Evolutionary conservation across 2,797 vertebrate genomes (phyloP).

Genomic region (Acrossocheilus wenchowensis): DNA sequence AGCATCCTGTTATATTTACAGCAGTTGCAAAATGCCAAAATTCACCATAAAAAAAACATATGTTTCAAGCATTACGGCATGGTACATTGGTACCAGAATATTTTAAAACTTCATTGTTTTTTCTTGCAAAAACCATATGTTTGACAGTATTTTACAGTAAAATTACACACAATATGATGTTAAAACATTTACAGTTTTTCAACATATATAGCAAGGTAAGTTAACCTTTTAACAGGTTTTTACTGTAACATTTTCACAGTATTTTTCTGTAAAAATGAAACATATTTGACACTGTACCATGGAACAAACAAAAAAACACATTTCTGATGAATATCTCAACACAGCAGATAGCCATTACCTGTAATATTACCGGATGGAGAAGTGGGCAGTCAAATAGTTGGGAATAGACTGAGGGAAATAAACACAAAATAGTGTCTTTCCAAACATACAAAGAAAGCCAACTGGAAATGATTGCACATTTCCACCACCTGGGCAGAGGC

Average conservation of each 20-base stretch:
- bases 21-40: neutral
- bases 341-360: neutral
- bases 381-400: constrained; percentile 47
- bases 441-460: constrained; percentile 14
- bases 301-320: neutral
- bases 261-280: neutral
- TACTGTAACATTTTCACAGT: neutral
- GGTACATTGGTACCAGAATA: neutral
- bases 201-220: neutral
- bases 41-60: neutral
- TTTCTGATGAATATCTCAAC: neutral
- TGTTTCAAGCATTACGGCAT: neutral
- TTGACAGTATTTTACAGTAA: neutral
- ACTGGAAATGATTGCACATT: constrained; percentile 35
- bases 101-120: neutral
- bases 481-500: neutral
- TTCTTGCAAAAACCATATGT: neutral
- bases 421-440: constrained; percentile 30
- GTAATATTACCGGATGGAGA: constrained; percentile 37
- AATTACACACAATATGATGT: neutral
- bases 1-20: neutral
- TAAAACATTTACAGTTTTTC: neutral
- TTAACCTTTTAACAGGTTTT: neutral
- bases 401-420: constrained; percentile 46
- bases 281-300: neutral